Evolutionary conservation across 1,140 invertebrate species (phyloP).

Genomic region (Camponotus vicinus): DNA sequence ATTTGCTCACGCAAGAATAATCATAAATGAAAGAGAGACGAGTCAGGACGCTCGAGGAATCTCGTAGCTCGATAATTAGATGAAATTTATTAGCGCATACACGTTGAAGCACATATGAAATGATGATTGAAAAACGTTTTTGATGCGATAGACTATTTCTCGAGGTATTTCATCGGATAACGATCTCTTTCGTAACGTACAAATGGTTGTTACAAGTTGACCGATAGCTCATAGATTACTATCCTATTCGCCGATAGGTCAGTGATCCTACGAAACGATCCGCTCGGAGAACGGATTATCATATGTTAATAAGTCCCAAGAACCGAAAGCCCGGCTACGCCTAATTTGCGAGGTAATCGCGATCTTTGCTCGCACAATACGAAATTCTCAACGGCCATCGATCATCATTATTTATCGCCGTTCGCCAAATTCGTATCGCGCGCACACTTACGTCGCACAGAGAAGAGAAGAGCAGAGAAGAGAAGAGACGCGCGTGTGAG

Average conservation of each 20-base stretch:
- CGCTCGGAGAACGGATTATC: conserved; percentile 58
- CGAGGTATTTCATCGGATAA: conserved; percentile 20
- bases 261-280: conserved; percentile 28
- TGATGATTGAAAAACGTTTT: conserved; percentile 18
- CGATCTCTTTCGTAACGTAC: conserved; percentile 38
- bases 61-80: conserved; percentile 2
- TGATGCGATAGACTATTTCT: conserved; percentile 11
- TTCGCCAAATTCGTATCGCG: conserved; percentile 69
- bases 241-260: conserved; percentile 22
- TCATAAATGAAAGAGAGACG: conserved; percentile 19
- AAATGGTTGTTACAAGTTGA: conserved; percentile 29
- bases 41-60: conserved; percentile 35
- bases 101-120: conserved; percentile 6
- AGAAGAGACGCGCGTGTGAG: conserved; percentile 26
- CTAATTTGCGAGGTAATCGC: conserved; percentile 55
- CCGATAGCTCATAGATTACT: conserved; percentile 30
- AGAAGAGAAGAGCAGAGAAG: neutral
- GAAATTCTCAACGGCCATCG: conserved; percentile 70
- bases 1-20: neutral
- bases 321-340: conserved; percentile 41
- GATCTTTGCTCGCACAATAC: conserved; percentile 59
- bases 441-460: conserved; percentile 2
- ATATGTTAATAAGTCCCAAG: conserved; percentile 67
- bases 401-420: conserved; percentile 75
- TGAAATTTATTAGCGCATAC: conserved; percentile 17